Conservation (phyloP, 2,888 invertebrate genomes). For the Eupithecia vulgata region DNA sequence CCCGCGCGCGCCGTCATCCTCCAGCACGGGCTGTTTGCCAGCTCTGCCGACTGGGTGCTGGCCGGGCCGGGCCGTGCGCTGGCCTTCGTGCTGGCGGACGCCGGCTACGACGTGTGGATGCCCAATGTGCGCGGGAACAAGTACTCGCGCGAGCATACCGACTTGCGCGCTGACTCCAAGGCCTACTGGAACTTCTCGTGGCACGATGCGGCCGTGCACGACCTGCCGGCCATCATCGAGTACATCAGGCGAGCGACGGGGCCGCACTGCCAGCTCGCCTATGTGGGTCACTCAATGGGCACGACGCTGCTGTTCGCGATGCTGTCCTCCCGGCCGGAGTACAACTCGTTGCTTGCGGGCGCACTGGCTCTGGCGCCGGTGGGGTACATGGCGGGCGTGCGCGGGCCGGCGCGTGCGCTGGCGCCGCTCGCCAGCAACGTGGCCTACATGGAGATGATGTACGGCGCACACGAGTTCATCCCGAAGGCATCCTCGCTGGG, state of each 20-base stretch:
- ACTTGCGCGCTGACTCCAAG: conserved; percentile 80
- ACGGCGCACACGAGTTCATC: conserved; percentile 89
- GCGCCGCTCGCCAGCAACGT: conserved; percentile 86
- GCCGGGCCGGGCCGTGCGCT: conserved; percentile 86
- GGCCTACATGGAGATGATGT: conserved; percentile 84
- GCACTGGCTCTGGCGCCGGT: conserved; percentile 89
- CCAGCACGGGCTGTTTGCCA: conserved; percentile 92
- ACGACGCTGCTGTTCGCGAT: conserved; percentile 90
- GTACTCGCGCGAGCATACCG: conserved; percentile 87
- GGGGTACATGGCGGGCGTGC: conserved; percentile 86
- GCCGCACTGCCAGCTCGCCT: conserved; percentile 76
- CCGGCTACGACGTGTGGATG: conserved; percentile 92
- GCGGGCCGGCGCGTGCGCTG: conserved; percentile 86
- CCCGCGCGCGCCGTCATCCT: conserved; percentile 82
- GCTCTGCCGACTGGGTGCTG: conserved; percentile 91
- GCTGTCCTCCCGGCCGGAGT: conserved; percentile 86
- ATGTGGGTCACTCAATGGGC: conserved; percentile 97
- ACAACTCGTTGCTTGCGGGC: conserved; percentile 85
- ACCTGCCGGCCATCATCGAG: conserved; percentile 93
- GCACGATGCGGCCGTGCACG: conserved; percentile 94
- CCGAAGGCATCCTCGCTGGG: conserved; percentile 86
- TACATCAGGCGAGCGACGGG: conserved; percentile 76
- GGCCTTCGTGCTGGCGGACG: conserved; percentile 87
- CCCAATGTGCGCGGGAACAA: conserved; percentile 92
- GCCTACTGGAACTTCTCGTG: conserved; percentile 91